Percentiles rank a stretch among this genome's conserved stretches.
phyloP scores from a whole-genome alignment of 2,888 invertebrate genomes.

The Phorcus lineatus region DNA sequence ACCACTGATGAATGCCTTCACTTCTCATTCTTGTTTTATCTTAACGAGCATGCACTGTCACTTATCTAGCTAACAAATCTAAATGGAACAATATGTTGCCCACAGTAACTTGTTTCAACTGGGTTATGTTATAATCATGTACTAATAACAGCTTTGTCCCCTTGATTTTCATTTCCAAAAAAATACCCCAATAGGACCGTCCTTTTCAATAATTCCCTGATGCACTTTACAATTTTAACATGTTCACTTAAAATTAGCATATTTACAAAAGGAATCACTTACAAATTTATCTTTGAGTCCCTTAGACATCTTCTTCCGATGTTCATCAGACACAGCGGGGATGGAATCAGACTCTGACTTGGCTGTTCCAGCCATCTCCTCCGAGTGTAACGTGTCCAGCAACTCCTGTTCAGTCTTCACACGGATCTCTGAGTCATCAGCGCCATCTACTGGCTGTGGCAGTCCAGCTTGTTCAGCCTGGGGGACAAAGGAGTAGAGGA shows the following conservation, averaged over 20 bases:
- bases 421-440: constrained; percentile 53
- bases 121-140: no score
- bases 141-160: no score
- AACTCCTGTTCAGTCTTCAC: constrained; percentile 59
- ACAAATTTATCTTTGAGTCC: constrained; percentile 66
- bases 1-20: no score
- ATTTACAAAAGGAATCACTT: constrained; percentile 24
- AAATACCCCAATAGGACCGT: neutral
- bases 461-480: constrained; percentile 67
- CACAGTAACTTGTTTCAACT: no score
- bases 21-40: no score
- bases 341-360: constrained; percentile 57
- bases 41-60: no score
- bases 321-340: constrained; percentile 53
- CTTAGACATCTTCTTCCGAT: constrained; percentile 57
- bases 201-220: no score
- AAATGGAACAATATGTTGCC: no score
- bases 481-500: neutral
- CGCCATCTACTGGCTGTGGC: constrained; percentile 54
- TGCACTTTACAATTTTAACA: no score
- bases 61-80: no score
- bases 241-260: no score
- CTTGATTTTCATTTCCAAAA: no score
- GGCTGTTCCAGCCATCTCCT: constrained; percentile 62
- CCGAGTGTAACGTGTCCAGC: constrained; percentile 57